phyloP scores from a whole-genome alignment of 2,888 invertebrate genomes.

The Carpatolechia fugitivella region DNA sequence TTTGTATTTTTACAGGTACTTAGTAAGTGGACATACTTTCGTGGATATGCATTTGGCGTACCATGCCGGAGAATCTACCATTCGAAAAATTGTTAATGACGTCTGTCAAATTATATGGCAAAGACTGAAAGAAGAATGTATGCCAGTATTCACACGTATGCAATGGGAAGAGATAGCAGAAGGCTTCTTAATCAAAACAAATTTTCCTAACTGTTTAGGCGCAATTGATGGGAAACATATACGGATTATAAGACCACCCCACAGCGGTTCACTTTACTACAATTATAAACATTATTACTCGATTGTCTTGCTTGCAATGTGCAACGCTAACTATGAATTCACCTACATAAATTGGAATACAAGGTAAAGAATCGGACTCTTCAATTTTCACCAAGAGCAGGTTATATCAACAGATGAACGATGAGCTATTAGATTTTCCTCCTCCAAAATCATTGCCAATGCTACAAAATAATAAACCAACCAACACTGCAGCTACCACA shows the following conservation, averaged over 20 bases:
- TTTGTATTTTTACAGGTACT: conserved; percentile 24
- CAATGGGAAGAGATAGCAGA: conserved; percentile 25
- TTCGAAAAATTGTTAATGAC: conserved; percentile 30
- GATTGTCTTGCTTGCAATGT: conserved; percentile 26
- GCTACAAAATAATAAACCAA: conserved; percentile 3
- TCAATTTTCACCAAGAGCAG: conserved; percentile 27
- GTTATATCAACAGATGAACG: conserved; percentile 22
- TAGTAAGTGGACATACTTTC: conserved; percentile 29
- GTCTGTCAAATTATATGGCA: conserved; percentile 32
- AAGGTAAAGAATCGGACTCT: conserved; percentile 25
- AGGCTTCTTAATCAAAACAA: conserved; percentile 26
- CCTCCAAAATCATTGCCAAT: conserved; percentile 19
- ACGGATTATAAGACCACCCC: conserved; percentile 27
- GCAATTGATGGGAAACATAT: conserved; percentile 26
- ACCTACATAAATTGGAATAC: conserved; percentile 24
- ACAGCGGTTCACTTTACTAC: conserved; percentile 28
- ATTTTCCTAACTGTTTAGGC: conserved; percentile 27
- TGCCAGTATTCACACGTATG: conserved; percentile 16
- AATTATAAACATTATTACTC: conserved; percentile 29
- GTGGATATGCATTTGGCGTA: conserved; percentile 30
- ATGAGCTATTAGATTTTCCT: conserved; percentile 28
- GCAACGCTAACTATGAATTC: conserved; percentile 28
- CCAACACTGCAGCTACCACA: background rate
- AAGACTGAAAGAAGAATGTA: conserved; percentile 29
- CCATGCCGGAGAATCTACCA: conserved; percentile 29